Percentiles rank a stretch among this genome's conserved stretches.
Conservation (phyloP, 2,113 vertebrate species). For the Brienomyrus brachyistius region DNA sequence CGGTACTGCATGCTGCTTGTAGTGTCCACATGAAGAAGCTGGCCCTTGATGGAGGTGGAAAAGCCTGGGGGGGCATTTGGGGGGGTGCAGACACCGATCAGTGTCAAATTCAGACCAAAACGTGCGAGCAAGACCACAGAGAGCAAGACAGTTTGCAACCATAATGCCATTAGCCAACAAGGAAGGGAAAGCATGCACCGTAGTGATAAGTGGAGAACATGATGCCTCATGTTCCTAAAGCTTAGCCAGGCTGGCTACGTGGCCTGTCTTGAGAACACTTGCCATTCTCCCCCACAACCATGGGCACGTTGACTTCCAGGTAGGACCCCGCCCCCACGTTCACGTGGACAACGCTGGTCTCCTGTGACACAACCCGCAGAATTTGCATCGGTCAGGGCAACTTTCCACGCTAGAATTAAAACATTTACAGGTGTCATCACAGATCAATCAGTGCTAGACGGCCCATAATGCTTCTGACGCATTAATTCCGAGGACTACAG, state of each 20-base stretch:
- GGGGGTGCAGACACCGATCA: not conserved
- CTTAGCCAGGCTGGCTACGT: not conserved
- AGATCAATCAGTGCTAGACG: not conserved
- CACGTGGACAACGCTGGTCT: slow-evolving; percentile 98
- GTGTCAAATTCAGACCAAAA: not conserved
- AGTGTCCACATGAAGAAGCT: slow-evolving; percentile 92
- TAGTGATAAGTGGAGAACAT: not conserved
- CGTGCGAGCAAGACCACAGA: not conserved
- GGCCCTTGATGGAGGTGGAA: slow-evolving; percentile 91
- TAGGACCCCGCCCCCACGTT: slow-evolving; percentile 98
- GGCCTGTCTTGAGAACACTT: slow-evolving; percentile 37
- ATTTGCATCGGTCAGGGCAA: not conserved
- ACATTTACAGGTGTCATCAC: not conserved
- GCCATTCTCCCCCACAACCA: slow-evolving; percentile 90
- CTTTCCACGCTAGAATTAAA: not conserved
- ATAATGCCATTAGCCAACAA: not conserved
- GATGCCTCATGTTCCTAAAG: not conserved
- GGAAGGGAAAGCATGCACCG: not conserved
- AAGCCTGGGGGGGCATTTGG: slow-evolving; percentile 66
- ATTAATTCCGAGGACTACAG: not conserved
- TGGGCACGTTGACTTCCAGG: slow-evolving; percentile 96
- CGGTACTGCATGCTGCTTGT: slow-evolving; percentile 97
- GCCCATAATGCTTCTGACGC: not conserved
- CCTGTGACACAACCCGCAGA: slow-evolving; percentile 57
- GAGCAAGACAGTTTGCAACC: not conserved